Percentiles rank a stretch among this genome's conserved stretches.
Conservation (phyloP, 1,140 invertebrate genomes). For the Drosophila suzukii region DNA sequence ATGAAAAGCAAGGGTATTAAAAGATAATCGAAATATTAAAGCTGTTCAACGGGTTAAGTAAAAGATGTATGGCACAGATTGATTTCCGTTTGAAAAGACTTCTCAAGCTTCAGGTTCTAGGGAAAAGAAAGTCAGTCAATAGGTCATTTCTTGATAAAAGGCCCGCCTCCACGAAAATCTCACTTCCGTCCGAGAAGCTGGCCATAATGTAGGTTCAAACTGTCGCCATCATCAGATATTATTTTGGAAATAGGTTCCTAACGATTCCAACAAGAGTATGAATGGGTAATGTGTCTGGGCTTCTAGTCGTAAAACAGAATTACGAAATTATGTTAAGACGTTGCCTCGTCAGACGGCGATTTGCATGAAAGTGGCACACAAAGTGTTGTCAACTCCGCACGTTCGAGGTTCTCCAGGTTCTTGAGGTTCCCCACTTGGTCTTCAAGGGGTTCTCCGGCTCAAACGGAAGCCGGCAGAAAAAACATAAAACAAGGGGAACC, state of each 20-base stretch:
- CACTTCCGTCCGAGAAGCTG: conserved; percentile 17
- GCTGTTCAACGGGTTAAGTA: background rate
- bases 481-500: conserved; percentile 34
- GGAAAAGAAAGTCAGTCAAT: conserved; percentile 24
- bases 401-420: conserved; percentile 32
- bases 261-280: conserved; percentile 45
- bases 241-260: conserved; percentile 44
- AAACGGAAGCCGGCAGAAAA: conserved; percentile 68
- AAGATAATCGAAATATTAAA: background rate
- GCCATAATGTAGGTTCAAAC: conserved; percentile 11
- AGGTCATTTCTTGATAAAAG: conserved; percentile 2
- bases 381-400: conserved; percentile 54
- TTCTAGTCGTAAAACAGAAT: conserved; percentile 39
- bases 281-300: conserved; percentile 38
- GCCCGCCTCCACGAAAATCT: conserved; percentile 10
- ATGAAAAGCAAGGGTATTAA: background rate
- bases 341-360: conserved; percentile 55
- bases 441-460: conserved; percentile 1
- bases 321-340: conserved; percentile 73
- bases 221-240: conserved; percentile 19
- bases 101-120: background rate
- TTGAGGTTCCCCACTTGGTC: background rate
- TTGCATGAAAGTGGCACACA: conserved; percentile 80
- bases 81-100: conserved; percentile 1
- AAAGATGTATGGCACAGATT: background rate